Conservation (phyloP, 2,888 invertebrate species). For the Cenopis cana region DNA sequence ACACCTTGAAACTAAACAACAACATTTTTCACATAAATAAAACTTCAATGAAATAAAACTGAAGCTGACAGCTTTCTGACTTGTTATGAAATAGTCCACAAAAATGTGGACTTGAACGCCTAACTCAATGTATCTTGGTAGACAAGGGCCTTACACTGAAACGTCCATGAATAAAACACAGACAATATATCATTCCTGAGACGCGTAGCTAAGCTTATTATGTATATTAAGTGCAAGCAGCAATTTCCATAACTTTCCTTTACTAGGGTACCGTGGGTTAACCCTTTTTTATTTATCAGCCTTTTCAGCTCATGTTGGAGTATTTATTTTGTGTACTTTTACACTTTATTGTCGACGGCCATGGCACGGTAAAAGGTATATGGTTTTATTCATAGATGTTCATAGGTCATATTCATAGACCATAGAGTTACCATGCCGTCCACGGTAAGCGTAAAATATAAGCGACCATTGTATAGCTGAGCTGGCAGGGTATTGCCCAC, state of each 20-base stretch:
- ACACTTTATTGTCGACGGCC: too few species aligned
- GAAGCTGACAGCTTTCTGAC: too few species aligned
- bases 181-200: constrained; percentile 53
- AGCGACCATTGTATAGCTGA: too few species aligned
- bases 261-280: constrained; percentile 40
- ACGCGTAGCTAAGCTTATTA: constrained; percentile 51
- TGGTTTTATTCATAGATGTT: too few species aligned
- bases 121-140: constrained; percentile 17
- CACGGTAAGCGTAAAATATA: neutral
- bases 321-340: neutral
- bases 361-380: too few species aligned
- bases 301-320: neutral
- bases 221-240: constrained; percentile 57
- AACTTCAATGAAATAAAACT: neutral
- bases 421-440: neutral
- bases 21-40: neutral
- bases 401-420: too few species aligned
- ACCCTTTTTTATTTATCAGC: constrained; percentile 4
- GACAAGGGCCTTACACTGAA: constrained; percentile 42
- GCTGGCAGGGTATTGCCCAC: too few species aligned
- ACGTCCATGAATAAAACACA: constrained; percentile 55
- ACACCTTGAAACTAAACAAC: neutral
- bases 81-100: neutral
- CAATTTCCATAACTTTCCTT: constrained; percentile 53
- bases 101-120: neutral